Conservation (phyloP, 2,113 vertebrate species). For the Megaleporinus macrocephalus region DNA sequence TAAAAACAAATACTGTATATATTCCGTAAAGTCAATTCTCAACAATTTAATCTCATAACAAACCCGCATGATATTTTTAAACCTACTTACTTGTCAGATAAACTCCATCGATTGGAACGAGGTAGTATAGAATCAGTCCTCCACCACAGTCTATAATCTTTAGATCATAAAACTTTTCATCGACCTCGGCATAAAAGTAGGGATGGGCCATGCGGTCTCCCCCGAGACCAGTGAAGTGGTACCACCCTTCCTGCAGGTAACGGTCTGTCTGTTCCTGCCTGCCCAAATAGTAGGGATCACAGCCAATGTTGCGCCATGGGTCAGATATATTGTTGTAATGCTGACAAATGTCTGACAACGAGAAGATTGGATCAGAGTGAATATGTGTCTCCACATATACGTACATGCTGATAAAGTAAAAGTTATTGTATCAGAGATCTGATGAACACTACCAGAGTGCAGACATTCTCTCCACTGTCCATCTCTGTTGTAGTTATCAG, state of each 20-base stretch:
- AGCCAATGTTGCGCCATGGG: neutral
- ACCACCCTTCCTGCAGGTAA: neutral
- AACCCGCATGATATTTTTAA: neutral
- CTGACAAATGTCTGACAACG: neutral
- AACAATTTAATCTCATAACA: neutral
- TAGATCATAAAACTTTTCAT: too few relatives aligned
- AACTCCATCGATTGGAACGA: neutral
- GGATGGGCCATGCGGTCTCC: neutral
- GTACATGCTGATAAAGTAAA: too few relatives aligned
- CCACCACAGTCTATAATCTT: neutral
- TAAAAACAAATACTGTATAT: neutral
- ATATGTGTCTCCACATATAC: too few relatives aligned
- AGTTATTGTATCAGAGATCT: too few relatives aligned
- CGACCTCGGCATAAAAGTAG: neutral
- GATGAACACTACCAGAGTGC: too few relatives aligned
- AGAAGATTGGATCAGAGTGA: neutral
- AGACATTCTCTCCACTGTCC: too few relatives aligned
- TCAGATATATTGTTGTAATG: neutral
- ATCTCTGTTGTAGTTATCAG: too few relatives aligned
- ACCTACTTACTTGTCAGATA: neutral
- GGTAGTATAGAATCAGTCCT: neutral
- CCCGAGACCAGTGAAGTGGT: neutral
- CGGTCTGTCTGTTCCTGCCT: rapidly evolving
- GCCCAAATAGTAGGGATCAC: neutral
- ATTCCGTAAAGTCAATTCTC: neutral